Base-by-base conservation (phyloP, 2,113 vertebrate genomes). In the Prunella himalayana region DNA sequence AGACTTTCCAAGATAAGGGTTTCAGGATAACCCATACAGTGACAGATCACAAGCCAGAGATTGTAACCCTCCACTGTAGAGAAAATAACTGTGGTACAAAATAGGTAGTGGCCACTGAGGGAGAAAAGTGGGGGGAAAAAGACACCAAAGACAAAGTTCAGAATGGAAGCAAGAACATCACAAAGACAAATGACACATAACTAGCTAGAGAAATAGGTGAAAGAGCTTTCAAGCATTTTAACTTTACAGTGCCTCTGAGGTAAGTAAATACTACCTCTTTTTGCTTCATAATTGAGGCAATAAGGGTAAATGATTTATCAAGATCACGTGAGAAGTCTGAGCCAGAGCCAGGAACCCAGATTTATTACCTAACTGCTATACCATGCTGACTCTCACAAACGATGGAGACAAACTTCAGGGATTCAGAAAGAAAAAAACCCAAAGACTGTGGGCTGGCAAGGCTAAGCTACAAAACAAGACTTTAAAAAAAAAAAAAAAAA, bases 301-400 rank as follows among this genome's bases (percentile, higher is more conserved):
- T 91, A 89, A 93, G 73, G 33, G 78, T 79, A 89, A 94, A 94
- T 90, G 84, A 97, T 94, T 95, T 93, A 89, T 93, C 92, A 96
- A 91, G 57, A 89, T 82, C 90, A 94, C 41, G 45, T 5, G 8
- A 28, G 57, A 92, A 87, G 84, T 27, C 90, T 87, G 78, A 91
- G 82, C 57, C 78, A 89, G 73, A 81, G 95, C 93, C 90, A 94
- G 69, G 73, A 95, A 59, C 47, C 21, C 77, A 63, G 70, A 95
- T 92, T 94, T 94, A 96, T 91, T 79, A 91, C 78, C 73, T 60
- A 84, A 84, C 81, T 70, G 20, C 87, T 82, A 30, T 16, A 76
- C 90, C 65, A 37, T 3, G 20, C 87, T 87, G 95, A 63, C 87
- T 94, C 84, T 84, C 4, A 4, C 3, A 1, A 89, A 70, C 0